Conservation (phyloP, 2,888 invertebrate species). For the Spilosoma lubricipeda region DNA sequence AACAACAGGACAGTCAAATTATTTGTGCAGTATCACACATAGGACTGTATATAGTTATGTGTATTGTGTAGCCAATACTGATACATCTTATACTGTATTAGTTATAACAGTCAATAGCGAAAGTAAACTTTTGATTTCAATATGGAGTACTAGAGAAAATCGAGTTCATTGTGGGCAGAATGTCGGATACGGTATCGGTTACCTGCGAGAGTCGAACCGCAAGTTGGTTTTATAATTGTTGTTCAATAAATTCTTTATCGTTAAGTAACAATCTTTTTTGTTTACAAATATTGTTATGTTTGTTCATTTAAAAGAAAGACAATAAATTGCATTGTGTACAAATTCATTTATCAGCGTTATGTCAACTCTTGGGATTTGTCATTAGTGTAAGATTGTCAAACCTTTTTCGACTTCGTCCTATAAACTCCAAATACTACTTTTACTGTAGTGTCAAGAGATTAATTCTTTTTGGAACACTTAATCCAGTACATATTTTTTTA, state of each 20-base stretch:
- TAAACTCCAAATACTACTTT: background rate
- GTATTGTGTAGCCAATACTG: conserved; percentile 28
- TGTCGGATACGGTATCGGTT: conserved; percentile 37
- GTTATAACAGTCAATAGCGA: conserved; percentile 60
- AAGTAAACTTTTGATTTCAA: conserved; percentile 75
- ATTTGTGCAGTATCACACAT: background rate
- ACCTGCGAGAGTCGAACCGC: conserved; percentile 33
- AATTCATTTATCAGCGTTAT: background rate
- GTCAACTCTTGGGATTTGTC: background rate
- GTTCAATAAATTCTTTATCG: conserved; percentile 16
- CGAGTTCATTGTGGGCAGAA: conserved; percentile 32
- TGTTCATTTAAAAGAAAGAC: background rate
- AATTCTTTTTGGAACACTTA: background rate
- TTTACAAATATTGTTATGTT: background rate
- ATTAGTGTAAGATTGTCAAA: background rate
- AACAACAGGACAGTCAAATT: background rate
- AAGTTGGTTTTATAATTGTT: conserved; percentile 33
- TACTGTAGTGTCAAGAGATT: background rate
- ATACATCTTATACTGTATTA: conserved; percentile 35
- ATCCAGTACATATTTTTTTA: background rate
- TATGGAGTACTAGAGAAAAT: conserved; percentile 55
- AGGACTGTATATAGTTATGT: conserved; percentile 12
- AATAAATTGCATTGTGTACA: background rate
- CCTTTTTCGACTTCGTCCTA: background rate
- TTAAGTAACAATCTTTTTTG: conserved; percentile 12